These are phyloP conservation scores for Tiphia femorata DNA, from an alignment of 2,888 invertebrate genomes.

Conservation along the genomic window DNA sequence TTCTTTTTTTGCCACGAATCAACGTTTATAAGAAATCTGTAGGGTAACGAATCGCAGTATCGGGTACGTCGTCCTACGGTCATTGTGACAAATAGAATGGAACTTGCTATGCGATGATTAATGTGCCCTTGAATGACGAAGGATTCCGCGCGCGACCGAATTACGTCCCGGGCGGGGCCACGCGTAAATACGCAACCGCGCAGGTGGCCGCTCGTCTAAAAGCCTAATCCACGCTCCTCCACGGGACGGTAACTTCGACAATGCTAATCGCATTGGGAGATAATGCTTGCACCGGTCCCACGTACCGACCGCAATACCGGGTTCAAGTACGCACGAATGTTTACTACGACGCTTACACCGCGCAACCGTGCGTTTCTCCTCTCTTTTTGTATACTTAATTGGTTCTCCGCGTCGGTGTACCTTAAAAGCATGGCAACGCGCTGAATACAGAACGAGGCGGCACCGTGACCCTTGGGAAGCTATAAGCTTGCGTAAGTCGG, in stretches of 20 bases:
- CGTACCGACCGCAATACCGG: slow-evolving; percentile 55
- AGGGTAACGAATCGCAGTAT: too few species aligned
- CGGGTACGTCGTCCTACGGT: too few species aligned
- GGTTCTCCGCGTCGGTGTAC: slow-evolving; percentile 1
- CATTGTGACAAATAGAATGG: too few species aligned
- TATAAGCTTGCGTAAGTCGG: too few species aligned
- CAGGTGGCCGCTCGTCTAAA: slow-evolving; percentile 25
- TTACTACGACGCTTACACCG: slow-evolving; percentile 17
- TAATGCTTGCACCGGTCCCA: slow-evolving; percentile 54
- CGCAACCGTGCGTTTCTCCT: slow-evolving; percentile 29
- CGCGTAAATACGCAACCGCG: slow-evolving; percentile 15
- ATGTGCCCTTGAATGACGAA: too few species aligned
- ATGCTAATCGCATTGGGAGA: slow-evolving; percentile 56
- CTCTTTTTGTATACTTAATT: slow-evolving; percentile 18
- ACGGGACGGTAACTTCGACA: slow-evolving; percentile 44
- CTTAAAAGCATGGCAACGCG: neutral
- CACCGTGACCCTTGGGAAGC: too few species aligned
- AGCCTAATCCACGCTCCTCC: slow-evolving; percentile 24
- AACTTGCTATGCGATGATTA: too few species aligned
- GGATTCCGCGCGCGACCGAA: too few species aligned
- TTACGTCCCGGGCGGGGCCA: too few species aligned
- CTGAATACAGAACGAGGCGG: neutral
- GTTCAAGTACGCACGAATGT: slow-evolving; percentile 55
- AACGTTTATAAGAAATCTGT: too few species aligned
- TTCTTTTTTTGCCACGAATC: too few species aligned